phyloP scores from a whole-genome alignment of 2,888 invertebrate species.

The Diarsia brunnea region DNA sequence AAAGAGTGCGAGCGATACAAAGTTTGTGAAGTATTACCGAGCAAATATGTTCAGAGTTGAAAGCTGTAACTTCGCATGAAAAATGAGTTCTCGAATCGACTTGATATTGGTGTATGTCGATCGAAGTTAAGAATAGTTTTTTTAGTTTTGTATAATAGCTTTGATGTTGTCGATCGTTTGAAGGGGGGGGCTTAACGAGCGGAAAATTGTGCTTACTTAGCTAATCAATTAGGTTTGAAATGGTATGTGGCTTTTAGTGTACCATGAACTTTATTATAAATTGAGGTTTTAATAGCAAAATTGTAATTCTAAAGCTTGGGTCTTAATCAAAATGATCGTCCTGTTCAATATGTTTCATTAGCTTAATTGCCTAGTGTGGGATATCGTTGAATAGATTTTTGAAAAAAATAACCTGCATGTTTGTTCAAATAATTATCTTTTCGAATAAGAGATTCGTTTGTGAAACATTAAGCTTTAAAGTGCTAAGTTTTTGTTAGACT shows the following conservation, averaged over 20 bases:
- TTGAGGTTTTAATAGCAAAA: background rate
- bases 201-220: background rate
- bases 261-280: background rate
- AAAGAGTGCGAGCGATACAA: constrained; percentile 47
- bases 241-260: background rate
- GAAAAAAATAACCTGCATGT: too few relatives aligned
- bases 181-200: background rate
- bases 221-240: background rate
- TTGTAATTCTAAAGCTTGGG: too few relatives aligned
- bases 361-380: too few relatives aligned
- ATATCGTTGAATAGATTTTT: too few relatives aligned
- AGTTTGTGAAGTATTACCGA: constrained; percentile 55
- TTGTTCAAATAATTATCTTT: too few relatives aligned
- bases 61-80: constrained; percentile 50
- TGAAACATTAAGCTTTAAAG: too few relatives aligned
- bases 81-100: constrained; percentile 46
- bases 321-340: too few relatives aligned
- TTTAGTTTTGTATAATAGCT: background rate
- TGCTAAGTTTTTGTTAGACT: too few relatives aligned
- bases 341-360: too few relatives aligned
- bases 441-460: too few relatives aligned
- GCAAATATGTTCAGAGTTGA: constrained; percentile 58
- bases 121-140: background rate
- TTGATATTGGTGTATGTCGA: constrained; percentile 15
- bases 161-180: background rate